Evolutionary conservation across 2,888 invertebrate species (phyloP).

Genomic region (Lucinisca nassula): DNA sequence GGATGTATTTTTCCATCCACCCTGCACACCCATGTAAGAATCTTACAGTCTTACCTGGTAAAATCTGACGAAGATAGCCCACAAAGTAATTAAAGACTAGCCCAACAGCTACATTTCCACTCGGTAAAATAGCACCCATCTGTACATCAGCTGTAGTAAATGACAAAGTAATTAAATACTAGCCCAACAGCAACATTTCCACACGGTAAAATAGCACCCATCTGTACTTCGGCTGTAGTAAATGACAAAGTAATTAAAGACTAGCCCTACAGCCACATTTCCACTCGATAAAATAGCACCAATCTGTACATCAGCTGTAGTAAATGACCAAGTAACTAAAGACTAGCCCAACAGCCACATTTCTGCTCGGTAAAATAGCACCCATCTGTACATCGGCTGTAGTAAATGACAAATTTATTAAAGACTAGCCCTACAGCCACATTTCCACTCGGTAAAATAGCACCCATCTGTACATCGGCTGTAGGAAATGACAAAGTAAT

Average conservation of each 20-base stretch:
- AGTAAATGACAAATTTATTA: conserved; percentile 38
- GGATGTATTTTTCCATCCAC: too few species aligned
- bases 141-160: conserved; percentile 25
- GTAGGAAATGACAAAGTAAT: conserved; percentile 29
- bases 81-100: conserved; percentile 56
- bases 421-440: conserved; percentile 56
- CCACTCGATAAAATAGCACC: conserved; percentile 39
- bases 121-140: conserved; percentile 40
- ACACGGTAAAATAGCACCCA: conserved; percentile 38
- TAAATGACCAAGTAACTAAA: conserved; percentile 44
- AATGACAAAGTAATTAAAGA: conserved; percentile 48
- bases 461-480: conserved; percentile 30
- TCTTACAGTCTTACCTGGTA: conserved; percentile 42
- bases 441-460: conserved; percentile 48
- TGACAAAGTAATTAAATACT: conserved; percentile 51
- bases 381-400: conserved; percentile 33
- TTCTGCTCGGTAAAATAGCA: conserved; percentile 43
- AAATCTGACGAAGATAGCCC: conserved; percentile 37
- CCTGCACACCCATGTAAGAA: too few species aligned
- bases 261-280: conserved; percentile 58
- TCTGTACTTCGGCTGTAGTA: conserved; percentile 26
- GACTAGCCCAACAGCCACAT: conserved; percentile 58
- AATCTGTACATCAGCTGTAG: conserved; percentile 34
- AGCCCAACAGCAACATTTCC: conserved; percentile 61
- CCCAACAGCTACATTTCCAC: conserved; percentile 58